Evolutionary conservation across 1,140 invertebrate species (phyloP), one percentile per base, ranked within the genome.

Genomic region (Heliconius hewitsoni): DNA sequence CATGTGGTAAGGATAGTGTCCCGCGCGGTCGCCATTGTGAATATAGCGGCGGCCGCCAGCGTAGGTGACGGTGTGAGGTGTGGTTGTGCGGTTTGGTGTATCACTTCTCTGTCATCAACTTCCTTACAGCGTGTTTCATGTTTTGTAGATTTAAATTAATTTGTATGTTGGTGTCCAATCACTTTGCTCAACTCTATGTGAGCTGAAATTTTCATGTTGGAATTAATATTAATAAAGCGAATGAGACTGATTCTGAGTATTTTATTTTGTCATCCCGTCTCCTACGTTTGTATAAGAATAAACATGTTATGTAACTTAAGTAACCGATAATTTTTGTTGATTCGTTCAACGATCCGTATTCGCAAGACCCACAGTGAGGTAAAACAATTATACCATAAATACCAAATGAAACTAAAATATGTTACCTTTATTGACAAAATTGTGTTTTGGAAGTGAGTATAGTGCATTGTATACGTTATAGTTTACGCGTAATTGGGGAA

Each of bases 151-250:
- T 79, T 76, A 78, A 76, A 71, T 71, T 34, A 80, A 80, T 60
- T 74, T 73, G 71, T 82, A 70, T 72, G 55, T 60, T 66, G 76
- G 73, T 87, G 83, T 87, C 84, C 84, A 85, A 79, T 80, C 50
- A 83, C 77, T 74, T 85, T 90, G 89, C 86, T 92, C 87, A 89
- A 89, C 76, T 82, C 76, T 81, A 18, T 52, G 77, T 70, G 84
- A 82, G 82, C 83, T 82, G 82, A 83, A 76, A 57, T 73, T 82
- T 80, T 78, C 78, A 82, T 77, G 77, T 84, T 78, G 72, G 79
- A 82, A 84, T 81, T 84, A 85, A 84, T 82, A 39, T 84, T 87
- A 91, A 90, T 90, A 90, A 92, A 91, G 81, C 82, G 83, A 87
- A 87, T 89, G 85, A 92, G 89, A 92, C 90, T 92, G 91, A 90